Conservation (phyloP, 23 tunicate species). For the Oikopleura dioica region DNA sequence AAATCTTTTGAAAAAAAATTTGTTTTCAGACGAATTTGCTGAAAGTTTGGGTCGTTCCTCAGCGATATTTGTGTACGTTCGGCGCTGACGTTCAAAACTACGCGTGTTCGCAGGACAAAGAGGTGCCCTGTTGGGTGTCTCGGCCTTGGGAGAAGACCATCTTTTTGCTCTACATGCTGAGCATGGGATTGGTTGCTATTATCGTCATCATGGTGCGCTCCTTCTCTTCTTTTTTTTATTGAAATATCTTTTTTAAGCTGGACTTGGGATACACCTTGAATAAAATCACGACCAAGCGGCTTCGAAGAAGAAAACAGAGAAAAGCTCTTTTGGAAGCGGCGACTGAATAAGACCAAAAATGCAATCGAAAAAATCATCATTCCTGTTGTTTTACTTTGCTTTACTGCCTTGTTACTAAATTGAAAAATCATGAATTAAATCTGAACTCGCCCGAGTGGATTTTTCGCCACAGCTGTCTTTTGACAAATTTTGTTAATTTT, state of each 20-base stretch:
- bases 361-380: too few species aligned
- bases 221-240: too few species aligned
- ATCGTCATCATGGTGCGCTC: too few species aligned
- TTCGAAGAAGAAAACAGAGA: neutral
- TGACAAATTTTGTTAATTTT: too few species aligned
- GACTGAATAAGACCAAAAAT: too few species aligned
- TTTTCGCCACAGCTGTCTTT: too few species aligned
- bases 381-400: too few species aligned
- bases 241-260: too few species aligned
- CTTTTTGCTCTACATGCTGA: neutral
- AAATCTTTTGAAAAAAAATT: neutral
- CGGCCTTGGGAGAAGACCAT: neutral
- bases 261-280: neutral
- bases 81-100: neutral
- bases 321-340: neutral
- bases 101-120: neutral
- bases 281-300: neutral
- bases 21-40: neutral
- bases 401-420: too few species aligned
- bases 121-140: neutral
- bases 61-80: neutral
- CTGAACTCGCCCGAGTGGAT: too few species aligned
- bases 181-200: neutral
- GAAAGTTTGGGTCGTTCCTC: neutral
- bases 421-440: too few species aligned